Conservation (phyloP, 2,113 vertebrate genomes). For the Cephalopholis sonnerati region DNA sequence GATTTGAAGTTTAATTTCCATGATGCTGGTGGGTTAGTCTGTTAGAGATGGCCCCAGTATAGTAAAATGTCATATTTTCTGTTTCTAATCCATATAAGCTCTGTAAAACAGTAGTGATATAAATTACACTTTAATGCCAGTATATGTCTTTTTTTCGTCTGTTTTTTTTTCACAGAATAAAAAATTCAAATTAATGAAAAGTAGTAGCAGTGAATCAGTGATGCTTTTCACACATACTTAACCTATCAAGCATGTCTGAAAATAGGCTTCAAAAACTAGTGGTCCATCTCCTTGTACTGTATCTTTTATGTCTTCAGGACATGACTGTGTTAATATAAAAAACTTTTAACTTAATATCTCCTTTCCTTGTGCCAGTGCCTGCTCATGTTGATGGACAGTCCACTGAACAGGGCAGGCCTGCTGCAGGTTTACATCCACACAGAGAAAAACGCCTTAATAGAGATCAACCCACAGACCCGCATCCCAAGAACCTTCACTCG, state of each 20-base stretch:
- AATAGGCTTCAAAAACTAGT: not conserved
- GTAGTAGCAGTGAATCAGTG: not conserved
- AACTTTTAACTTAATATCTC: not conserved
- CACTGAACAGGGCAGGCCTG: conserved; percentile 94
- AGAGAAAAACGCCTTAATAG: conserved; percentile 93
- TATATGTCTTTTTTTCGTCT: not conserved
- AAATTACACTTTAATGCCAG: not conserved
- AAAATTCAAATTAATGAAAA: not conserved
- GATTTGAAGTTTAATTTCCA: too few species aligned
- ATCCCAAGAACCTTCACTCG: conserved; percentile 96
- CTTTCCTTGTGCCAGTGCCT: conserved; percentile 84
- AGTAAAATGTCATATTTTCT: too few species aligned
- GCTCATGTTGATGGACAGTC: conserved; percentile 98
- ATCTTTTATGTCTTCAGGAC: not conserved
- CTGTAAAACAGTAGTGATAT: not conserved
- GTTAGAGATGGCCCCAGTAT: too few species aligned
- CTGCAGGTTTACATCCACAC: conserved; percentile 98
- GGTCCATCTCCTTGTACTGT: not conserved
- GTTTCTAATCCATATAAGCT: not conserved
- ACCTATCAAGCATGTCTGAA: not conserved
- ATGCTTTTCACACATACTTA: too few species aligned
- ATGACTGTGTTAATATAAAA: too few species aligned
- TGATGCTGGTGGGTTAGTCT: too few species aligned
- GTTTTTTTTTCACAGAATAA: too few species aligned
- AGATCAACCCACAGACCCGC: conserved; percentile 97